These are phyloP conservation scores for Antheraea pernyi DNA, from an alignment of 1,140 invertebrate genomes.

Conservation along the genomic window DNA sequence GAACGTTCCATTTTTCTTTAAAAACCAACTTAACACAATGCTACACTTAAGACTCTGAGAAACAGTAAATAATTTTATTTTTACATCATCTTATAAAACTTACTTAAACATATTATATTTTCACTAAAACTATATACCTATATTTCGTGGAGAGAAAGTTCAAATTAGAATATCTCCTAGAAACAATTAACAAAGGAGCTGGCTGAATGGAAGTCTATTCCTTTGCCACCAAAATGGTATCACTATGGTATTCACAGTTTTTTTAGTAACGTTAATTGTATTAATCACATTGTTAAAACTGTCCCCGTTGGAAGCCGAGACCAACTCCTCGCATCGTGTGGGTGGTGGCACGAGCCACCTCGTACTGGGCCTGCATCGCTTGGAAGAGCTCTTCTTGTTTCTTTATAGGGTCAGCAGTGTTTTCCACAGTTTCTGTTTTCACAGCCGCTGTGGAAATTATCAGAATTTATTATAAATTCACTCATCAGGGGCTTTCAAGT, in stretches of 20 bases:
- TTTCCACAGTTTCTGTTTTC: constrained; percentile 40
- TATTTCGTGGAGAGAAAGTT: neutral
- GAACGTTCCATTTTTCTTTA: neutral
- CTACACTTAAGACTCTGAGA: neutral
- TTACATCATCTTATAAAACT: neutral
- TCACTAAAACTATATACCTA: neutral
- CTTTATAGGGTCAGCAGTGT: constrained; percentile 82
- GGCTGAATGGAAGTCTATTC: neutral
- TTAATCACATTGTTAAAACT: constrained; percentile 33
- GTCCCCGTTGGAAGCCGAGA: constrained; percentile 84
- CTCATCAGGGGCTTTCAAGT: too few species aligned
- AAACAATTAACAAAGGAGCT: neutral
- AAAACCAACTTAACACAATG: neutral
- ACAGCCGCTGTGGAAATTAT: constrained; percentile 41
- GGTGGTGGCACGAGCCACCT: constrained; percentile 94
- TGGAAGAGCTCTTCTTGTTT: constrained; percentile 95
- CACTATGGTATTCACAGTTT: constrained; percentile 2
- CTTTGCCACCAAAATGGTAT: neutral
- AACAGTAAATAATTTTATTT: neutral
- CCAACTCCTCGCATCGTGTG: constrained; percentile 96
- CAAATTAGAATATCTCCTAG: neutral
- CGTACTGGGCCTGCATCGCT: constrained; percentile 96
- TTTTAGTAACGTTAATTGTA: neutral
- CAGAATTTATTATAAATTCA: too few species aligned
- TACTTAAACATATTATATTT: neutral